Percentiles rank a stretch among this genome's conserved stretches.
Conservation (phyloP, 2,113 vertebrate species). For the Heteronetta atricapilla region DNA sequence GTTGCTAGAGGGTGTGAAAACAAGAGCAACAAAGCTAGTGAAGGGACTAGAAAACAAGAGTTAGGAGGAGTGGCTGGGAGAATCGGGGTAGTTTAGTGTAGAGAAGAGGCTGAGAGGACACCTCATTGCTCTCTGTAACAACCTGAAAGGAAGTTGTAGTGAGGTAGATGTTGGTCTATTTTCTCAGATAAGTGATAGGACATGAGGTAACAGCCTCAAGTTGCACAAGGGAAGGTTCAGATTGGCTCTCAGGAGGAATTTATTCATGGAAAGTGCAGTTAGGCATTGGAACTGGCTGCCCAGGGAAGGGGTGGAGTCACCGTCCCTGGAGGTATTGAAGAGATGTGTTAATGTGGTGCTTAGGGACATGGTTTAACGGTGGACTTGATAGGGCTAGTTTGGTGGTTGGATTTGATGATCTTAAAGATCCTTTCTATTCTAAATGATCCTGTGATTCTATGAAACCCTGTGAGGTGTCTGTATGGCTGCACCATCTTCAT, state of each 20-base stretch:
- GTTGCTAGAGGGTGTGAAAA: neutral
- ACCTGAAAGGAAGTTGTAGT: neutral
- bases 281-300: neutral
- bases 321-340: neutral
- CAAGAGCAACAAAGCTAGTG: neutral
- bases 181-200: neutral
- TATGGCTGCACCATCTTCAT: neutral
- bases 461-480: fast-evolving
- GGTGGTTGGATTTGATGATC: neutral
- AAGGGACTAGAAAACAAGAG: neutral
- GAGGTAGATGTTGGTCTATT: neutral
- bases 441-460: neutral
- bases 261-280: neutral
- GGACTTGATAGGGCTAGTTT: neutral
- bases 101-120: neutral
- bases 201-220: neutral
- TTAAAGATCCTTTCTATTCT: neutral
- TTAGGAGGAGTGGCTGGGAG: neutral
- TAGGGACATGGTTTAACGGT: neutral
- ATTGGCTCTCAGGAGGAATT: neutral
- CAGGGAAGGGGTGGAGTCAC: neutral
- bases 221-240: too few species aligned
- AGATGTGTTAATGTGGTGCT: neutral
- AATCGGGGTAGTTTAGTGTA: neutral
- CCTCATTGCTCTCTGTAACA: neutral